A percentile compares a stretch with the other conserved stretches of the same genome.
Conservation (phyloP, 2,797 vertebrate species). For the Urophycis tenuis region DNA sequence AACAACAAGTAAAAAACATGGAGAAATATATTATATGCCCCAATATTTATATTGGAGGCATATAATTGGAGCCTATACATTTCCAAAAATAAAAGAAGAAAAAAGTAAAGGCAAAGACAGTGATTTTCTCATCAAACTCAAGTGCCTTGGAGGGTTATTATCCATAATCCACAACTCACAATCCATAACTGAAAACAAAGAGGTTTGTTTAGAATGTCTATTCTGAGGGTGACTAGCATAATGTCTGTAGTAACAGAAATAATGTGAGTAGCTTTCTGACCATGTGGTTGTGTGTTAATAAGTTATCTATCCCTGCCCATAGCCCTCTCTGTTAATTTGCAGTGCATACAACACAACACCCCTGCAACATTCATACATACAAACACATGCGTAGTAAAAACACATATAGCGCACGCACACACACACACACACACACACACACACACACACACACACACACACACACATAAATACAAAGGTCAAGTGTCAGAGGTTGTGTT, state of each 20-base stretch:
- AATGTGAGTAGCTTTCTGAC: neutral
- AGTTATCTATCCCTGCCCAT: constrained; percentile 19
- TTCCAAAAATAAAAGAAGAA: neutral
- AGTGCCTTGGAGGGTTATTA: neutral
- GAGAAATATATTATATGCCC: too few relatives aligned
- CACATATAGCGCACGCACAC: constrained; percentile 5
- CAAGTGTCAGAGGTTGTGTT: constrained; percentile 55
- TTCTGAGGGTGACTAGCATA: neutral
- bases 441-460: constrained; percentile 10
- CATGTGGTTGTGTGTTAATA: neutral
- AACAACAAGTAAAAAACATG: too few relatives aligned
- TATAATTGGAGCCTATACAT: too few relatives aligned
- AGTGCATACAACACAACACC: constrained; percentile 38
- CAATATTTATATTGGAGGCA: too few relatives aligned
- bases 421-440: constrained; percentile 13
- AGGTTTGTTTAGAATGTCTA: neutral
- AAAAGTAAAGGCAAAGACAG: neutral
- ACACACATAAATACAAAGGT: constrained; percentile 26
- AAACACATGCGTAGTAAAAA: constrained; percentile 8
- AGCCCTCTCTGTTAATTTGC: constrained; percentile 38
- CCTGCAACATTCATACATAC: constrained; percentile 10
- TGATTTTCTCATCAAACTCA: neutral
- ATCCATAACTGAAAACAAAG: neutral
- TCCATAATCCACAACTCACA: too few relatives aligned
- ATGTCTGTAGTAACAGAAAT: neutral